Evolutionary conservation across 2,888 invertebrate genomes (phyloP), one percentile per base, ranked within the genome.

Genomic region (Desoria tigrina): DNA sequence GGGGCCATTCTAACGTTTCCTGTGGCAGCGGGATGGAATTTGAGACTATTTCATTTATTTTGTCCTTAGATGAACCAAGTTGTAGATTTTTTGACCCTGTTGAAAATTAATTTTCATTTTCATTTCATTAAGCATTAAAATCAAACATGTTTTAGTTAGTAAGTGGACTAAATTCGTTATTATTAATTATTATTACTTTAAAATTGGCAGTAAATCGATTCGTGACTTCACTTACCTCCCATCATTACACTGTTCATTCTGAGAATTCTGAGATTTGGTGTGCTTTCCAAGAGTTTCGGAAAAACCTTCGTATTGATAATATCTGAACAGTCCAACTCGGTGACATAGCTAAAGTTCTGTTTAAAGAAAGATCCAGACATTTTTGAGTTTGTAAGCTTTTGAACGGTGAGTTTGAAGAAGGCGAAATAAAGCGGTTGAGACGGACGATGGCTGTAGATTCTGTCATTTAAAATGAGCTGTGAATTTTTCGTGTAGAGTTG

Each of bases 401-500:
- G 45, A 6, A 18, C 21, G 11, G 32, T 32, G 11, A 32, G 32
- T 11, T 32, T 32, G 32, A 7, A 32, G 32, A 32, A 32, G 4
- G 4, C 32, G 11, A 32, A 32, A 32, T 32, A 32, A 32, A 32
- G 4, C 6, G 32, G 11, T 32, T 32, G 32, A 32, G 32, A 32
- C 11, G 32, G 32, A 32, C 32, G 32, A 11, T n/a, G 6, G 6
- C 21, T 3, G 21, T 45, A 45, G 16, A 45, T 55, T n/a, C 14
- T 14, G 37, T 32, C 55, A 16, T 55, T 21, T 14, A 55, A 56
- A 50, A 42, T 24, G 14, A 67, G 39, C n/a, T n/a, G 11, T 23
- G 58, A 45, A n/a, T 55, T 60, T 21, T 42, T 27, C 16, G 49
- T 16, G 42, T 45, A 61, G 21, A 60, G 27, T 26, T 42, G 56